A percentile compares a stretch with the other conserved stretches of the same genome.
Evolutionary conservation across 2,888 invertebrate species (phyloP).

Genomic region (Muschampia plurimacula): DNA sequence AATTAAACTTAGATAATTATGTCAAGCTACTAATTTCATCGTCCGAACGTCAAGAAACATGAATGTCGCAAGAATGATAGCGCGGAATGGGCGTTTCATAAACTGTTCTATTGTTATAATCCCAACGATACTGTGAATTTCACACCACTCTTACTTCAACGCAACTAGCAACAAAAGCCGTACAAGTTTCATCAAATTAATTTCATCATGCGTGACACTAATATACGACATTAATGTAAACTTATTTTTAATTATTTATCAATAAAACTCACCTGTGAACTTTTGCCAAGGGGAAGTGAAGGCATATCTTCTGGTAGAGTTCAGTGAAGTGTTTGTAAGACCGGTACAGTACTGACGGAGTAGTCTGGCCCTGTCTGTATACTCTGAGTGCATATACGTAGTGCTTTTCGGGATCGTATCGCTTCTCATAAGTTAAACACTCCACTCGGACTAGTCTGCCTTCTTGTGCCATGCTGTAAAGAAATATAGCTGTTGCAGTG

Average conservation of each 20-base stretch:
- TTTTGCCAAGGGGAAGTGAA: slow-evolving; percentile 96
- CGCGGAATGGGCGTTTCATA: too few relatives aligned
- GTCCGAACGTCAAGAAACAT: too few relatives aligned
- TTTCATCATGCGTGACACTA: too few relatives aligned
- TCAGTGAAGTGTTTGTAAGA: slow-evolving; percentile 99
- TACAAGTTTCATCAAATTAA: too few relatives aligned
- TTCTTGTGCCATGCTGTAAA: slow-evolving; percentile 92
- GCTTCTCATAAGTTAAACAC: slow-evolving; percentile 96
- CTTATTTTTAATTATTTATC: background rate
- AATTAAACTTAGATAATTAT: too few relatives aligned
- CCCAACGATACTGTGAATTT: too few relatives aligned
- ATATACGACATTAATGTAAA: too few relatives aligned
- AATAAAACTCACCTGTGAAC: slow-evolving; percentile 90
- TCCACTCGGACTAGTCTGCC: slow-evolving; percentile 94
- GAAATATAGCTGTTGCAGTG: background rate
- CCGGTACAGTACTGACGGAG: slow-evolving; percentile 95
- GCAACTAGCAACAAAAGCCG: too few relatives aligned
- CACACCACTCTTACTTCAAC: too few relatives aligned
- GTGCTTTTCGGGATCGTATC: slow-evolving; percentile 98
- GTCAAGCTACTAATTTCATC: too few relatives aligned
- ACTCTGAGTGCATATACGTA: slow-evolving; percentile 96
- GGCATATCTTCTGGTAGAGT: slow-evolving; percentile 96
- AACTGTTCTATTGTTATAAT: too few relatives aligned
- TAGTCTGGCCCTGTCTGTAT: slow-evolving; percentile 93
- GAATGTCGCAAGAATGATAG: too few relatives aligned